These are phyloP conservation scores for Oncorhynchus tshawytscha DNA, from an alignment of 2,113 vertebrate species.

Conservation along the genomic window DNA sequence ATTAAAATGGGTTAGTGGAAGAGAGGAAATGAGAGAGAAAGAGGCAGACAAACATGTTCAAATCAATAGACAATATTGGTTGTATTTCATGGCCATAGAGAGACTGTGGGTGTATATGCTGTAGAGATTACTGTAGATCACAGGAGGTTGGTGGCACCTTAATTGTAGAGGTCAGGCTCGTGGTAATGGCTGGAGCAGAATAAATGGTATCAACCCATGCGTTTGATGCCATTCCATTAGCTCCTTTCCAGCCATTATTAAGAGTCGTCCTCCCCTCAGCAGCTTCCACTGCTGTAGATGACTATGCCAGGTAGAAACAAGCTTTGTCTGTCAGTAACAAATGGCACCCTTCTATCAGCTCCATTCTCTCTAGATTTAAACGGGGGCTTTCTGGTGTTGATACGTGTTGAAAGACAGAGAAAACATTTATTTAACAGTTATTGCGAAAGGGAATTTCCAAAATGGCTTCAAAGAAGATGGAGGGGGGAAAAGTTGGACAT, in stretches of 20 bases:
- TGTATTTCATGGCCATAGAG: neutral
- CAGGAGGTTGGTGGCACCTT: neutral
- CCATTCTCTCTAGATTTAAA: conserved; percentile 20
- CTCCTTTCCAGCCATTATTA: too few species aligned
- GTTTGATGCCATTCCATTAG: too few species aligned
- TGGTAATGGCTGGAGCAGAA: conserved; percentile 1
- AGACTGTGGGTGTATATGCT: neutral
- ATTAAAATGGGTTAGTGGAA: neutral
- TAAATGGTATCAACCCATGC: too few species aligned
- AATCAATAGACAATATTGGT: neutral
- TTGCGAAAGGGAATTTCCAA: conserved; percentile 35
- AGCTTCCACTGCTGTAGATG: neutral
- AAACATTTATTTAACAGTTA: conserved; percentile 4
- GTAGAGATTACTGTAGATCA: neutral
- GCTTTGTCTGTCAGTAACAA: neutral
- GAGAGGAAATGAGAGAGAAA: neutral
- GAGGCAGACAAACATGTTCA: too few species aligned
- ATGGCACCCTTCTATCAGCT: conserved; percentile 7
- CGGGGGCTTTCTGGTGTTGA: conserved; percentile 21
- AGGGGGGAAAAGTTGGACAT: too few species aligned
- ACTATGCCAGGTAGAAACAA: neutral
- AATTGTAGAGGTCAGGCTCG: neutral
- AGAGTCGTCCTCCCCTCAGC: too few species aligned
- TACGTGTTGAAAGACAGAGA: too few species aligned
- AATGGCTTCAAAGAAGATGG: neutral